Base-by-base conservation (phyloP, 2,113 vertebrate species). In the Capreolus pygargus region DNA sequence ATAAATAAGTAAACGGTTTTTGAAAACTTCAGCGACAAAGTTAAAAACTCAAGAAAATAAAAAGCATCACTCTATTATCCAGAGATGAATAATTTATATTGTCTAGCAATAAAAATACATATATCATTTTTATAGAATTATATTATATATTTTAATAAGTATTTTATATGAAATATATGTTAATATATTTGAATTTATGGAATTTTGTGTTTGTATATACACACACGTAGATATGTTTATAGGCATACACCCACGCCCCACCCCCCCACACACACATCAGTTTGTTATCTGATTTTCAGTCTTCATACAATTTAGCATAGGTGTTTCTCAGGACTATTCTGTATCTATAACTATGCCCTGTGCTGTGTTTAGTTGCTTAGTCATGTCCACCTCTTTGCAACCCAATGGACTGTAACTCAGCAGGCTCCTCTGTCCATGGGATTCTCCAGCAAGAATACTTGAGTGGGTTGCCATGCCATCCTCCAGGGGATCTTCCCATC, bases 281-380 rank as follows among this genome's bases (percentile, higher is more conserved):
- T 90, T 58, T 87, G 8, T 52, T 70, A 43, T 61, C 11, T 78
- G 27, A 70, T 52, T 76, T 87, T 78, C 16, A 85, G 52, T 85
- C 81, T 95, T 78, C n/a, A n/a, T 47, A 19, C 25, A 54, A 36
- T 16, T 61, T 45, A 30, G 16, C 8, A 21, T 36, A 47, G 61
- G 52, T 67, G n/a, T 16, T 86, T 76, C 54, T 74, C 5, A 52
- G 43, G 23, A 89, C 4, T 83, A 0, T 76, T 8, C 28, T 85
- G 9, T 47, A 39, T 39, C 67, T 39, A 6, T 70, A 70, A 10
- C 19, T 39, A 23, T 39, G n/a, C 19, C 67, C 67, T 39, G n/a
- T 1, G 19, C n/a, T 39, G n/a, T 23, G 4, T 36, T 70, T 70
- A 39, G 10, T 39, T 0, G 0, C 19, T 70, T 36, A 70, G 67